phyloP scores from a whole-genome alignment of 2,113 vertebrate species.

The Mus spicilegus region DNA sequence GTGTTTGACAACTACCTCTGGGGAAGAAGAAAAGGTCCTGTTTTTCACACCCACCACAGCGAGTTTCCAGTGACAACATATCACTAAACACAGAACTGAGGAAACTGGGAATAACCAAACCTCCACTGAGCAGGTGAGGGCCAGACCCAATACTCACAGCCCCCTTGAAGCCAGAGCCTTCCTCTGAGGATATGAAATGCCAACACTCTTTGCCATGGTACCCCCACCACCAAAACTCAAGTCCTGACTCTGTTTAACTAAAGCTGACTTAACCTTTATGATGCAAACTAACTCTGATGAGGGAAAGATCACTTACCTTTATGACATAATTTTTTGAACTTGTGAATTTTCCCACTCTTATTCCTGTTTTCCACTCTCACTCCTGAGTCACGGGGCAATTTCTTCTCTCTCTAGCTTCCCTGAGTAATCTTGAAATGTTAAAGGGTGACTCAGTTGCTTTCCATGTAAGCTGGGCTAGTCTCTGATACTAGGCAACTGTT shows the following conservation, averaged over 20 bases:
- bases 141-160: not conserved
- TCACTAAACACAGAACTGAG: not conserved
- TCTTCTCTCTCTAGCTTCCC: not conserved
- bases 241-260: not conserved
- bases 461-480: not conserved
- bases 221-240: not conserved
- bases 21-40: not conserved
- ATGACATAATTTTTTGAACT: not conserved
- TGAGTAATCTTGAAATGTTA: not conserved
- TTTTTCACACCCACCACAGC: not conserved
- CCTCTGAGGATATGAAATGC: not conserved
- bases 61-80: conserved; percentile 9
- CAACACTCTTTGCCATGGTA: not conserved
- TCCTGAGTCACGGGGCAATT: not conserved
- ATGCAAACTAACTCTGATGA: not conserved
- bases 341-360: not conserved
- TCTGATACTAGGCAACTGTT: not conserved
- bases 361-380: not conserved
- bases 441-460: not conserved
- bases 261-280: not conserved
- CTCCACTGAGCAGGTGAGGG: not conserved
- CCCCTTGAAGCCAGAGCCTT: not conserved
- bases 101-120: not conserved
- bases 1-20: conserved; percentile 32
- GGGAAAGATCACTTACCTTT: not conserved